phyloP scores from a whole-genome alignment of 2,113 vertebrate species.

The Mobula hypostoma region DNA sequence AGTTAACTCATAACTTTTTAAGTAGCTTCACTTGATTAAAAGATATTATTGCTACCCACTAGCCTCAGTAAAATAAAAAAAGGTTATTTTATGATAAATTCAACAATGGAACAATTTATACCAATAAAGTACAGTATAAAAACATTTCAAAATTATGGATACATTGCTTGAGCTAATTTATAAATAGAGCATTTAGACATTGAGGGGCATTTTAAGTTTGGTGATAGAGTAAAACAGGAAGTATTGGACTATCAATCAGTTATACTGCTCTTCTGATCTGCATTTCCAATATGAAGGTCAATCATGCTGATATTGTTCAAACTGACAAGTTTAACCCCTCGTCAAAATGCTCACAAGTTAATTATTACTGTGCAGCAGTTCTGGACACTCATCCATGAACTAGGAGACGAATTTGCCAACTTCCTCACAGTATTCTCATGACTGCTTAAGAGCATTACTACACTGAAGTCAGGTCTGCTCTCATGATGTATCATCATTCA shows the following conservation, averaged over 20 bases:
- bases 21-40: slow-evolving; percentile 20
- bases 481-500: slow-evolving; percentile 1
- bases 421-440: not conserved
- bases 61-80: not conserved
- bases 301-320: not conserved
- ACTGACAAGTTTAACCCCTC: not conserved
- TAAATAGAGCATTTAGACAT: not conserved
- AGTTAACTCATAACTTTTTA: slow-evolving; percentile 33
- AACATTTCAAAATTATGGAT: not conserved
- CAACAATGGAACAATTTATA: not conserved
- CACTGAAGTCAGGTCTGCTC: not conserved
- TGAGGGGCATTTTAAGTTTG: not conserved
- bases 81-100: not conserved
- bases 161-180: not conserved
- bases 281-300: not conserved
- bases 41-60: slow-evolving; percentile 6
- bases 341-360: not conserved
- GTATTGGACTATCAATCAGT: not conserved
- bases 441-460: not conserved
- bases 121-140: not conserved
- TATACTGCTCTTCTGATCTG: not conserved
- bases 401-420: not conserved
- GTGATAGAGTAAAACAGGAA: not conserved
- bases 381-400: not conserved
- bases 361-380: not conserved